Evolutionary conservation across 2,113 vertebrate species (phyloP).

Genomic region (Balaenoptera acutorostrata): DNA sequence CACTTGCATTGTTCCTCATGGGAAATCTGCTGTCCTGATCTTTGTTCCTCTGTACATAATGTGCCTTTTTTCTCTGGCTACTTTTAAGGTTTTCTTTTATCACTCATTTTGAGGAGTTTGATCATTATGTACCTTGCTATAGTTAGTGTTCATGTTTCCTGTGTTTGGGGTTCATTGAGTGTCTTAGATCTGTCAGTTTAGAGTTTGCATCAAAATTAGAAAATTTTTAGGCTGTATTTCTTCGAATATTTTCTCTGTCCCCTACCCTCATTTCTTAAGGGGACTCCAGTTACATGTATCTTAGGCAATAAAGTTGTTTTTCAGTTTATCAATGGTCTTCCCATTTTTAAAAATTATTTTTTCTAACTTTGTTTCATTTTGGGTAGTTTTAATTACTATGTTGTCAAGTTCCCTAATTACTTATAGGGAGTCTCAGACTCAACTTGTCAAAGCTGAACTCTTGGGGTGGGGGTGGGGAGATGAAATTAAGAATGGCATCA

Average conservation of each 20-base stretch:
- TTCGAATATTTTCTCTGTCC: neutral
- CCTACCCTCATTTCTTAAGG: neutral
- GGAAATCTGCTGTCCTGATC: neutral
- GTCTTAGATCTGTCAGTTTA: neutral
- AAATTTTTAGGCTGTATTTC: neutral
- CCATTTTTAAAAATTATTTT: neutral
- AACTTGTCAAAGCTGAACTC: neutral
- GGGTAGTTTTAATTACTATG: neutral
- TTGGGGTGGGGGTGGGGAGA: neutral
- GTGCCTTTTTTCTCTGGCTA: neutral
- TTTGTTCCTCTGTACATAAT: neutral
- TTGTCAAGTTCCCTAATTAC: neutral
- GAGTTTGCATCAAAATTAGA: neutral
- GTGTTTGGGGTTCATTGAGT: neutral
- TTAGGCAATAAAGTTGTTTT: neutral
- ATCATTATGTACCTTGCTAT: neutral
- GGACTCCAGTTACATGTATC: neutral
- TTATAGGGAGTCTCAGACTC: neutral
- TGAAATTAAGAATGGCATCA: neutral
- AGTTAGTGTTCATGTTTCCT: slow-evolving; percentile 20
- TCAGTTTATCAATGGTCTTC: neutral
- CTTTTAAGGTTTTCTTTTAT: neutral
- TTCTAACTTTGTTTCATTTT: neutral
- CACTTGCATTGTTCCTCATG: neutral
- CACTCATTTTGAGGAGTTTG: neutral